Evolutionary conservation across 1,140 invertebrate species (phyloP).

Genomic region (Hyphantria cunea): DNA sequence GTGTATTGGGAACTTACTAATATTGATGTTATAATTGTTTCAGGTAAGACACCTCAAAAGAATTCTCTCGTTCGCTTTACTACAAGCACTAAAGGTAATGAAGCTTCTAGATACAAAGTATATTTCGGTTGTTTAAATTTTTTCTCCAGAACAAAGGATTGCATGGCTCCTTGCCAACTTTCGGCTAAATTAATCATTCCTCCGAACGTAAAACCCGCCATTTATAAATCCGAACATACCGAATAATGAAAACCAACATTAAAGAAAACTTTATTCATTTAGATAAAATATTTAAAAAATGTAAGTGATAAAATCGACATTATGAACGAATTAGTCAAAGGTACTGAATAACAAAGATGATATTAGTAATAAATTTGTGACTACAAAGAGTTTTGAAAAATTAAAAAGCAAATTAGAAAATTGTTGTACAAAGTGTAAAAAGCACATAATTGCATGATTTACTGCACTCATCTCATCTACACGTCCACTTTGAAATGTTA

Average conservation of each 20-base stretch:
- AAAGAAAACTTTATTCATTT: slow-evolving; percentile 29
- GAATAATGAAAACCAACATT: slow-evolving; percentile 35
- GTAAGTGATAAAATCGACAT: too few species aligned
- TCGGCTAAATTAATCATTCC: slow-evolving; percentile 54
- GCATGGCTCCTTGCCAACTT: slow-evolving; percentile 54
- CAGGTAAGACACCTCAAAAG: slow-evolving; percentile 46
- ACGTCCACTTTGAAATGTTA: too few species aligned
- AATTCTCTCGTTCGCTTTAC: neutral
- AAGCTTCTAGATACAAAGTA: slow-evolving; percentile 3
- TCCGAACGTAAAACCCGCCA: slow-evolving; percentile 44
- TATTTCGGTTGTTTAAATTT: slow-evolving; percentile 33
- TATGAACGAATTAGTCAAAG: too few species aligned
- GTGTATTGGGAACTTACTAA: too few species aligned
- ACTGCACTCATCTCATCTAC: too few species aligned
- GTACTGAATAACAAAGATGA: neutral
- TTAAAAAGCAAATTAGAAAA: too few species aligned
- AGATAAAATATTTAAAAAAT: slow-evolving; percentile 3
- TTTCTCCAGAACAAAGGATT: slow-evolving; percentile 49
- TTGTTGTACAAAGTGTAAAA: too few species aligned
- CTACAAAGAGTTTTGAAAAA: too few species aligned
- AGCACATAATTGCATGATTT: too few species aligned
- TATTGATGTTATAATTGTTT: slow-evolving; percentile 40
- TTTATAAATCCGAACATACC: slow-evolving; percentile 44
- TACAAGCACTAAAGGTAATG: slow-evolving; percentile 9
- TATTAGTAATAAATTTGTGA: too few species aligned